Percentiles rank a stretch among this genome's conserved stretches.
These are phyloP conservation scores for Rhipidura dahli DNA, from an alignment of 2,113 vertebrate genomes.

Conservation along the genomic window DNA sequence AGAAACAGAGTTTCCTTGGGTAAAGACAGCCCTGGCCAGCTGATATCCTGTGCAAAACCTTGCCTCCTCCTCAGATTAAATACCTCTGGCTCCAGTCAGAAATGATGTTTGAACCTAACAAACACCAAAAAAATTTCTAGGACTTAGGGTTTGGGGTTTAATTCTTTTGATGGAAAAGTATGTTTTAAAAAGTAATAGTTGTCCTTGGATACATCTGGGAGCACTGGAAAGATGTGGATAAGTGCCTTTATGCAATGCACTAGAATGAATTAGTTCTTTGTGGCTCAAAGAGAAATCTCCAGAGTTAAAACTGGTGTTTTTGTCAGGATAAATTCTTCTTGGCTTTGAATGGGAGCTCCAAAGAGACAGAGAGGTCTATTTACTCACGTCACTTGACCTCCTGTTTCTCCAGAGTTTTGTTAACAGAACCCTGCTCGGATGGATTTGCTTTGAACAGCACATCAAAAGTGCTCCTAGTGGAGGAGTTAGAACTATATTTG, in stretches of 20 bases:
- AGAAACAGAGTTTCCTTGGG: neutral
- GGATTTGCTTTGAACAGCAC: conserved; percentile 3
- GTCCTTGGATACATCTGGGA: neutral
- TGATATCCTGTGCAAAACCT: neutral
- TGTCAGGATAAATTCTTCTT: neutral
- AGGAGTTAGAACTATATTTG: neutral
- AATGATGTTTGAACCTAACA: neutral
- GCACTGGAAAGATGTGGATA: neutral
- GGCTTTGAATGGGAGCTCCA: neutral
- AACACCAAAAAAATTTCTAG: neutral
- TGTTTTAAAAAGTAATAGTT: neutral
- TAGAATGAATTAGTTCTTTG: neutral
- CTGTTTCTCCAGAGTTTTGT: neutral
- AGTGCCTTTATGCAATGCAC: neutral
- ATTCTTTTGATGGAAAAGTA: neutral
- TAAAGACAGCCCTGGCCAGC: neutral
- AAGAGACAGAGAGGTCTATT: neutral
- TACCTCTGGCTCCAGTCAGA: neutral
- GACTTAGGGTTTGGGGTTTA: neutral
- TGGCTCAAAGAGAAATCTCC: neutral
- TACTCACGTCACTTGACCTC: neutral
- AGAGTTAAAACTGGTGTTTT: neutral
- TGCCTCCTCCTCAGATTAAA: neutral
- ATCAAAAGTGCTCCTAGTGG: neutral
- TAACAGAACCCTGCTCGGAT: neutral